Evolutionary conservation across 2,888 invertebrate genomes (phyloP).

Genomic region (Alcis repandata): DNA sequence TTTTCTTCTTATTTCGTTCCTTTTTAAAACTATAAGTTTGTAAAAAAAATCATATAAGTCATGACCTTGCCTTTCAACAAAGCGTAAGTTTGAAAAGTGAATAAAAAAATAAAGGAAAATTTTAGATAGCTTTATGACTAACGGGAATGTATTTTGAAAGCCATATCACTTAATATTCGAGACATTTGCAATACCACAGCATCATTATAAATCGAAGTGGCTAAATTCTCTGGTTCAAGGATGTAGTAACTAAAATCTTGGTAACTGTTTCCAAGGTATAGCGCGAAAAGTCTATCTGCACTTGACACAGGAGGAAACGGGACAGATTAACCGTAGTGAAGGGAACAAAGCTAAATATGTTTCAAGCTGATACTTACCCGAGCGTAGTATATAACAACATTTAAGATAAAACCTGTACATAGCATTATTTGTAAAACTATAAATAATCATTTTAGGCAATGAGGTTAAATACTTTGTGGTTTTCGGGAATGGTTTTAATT

Average conservation of each 20-base stretch:
- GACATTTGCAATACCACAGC: not conserved
- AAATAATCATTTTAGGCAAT: no score
- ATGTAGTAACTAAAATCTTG: not conserved
- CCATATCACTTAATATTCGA: not conserved
- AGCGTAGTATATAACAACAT: constrained; percentile 55
- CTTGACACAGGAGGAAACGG: constrained; percentile 86
- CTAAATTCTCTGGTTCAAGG: not conserved
- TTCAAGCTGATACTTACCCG: constrained; percentile 83
- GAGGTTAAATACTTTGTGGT: not conserved
- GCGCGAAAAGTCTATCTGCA: constrained; percentile 85
- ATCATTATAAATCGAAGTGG: not conserved
- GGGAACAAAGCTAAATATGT: constrained; percentile 87
- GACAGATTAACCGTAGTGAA: constrained; percentile 87
- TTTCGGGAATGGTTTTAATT: no score
- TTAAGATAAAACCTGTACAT: constrained; percentile 18
- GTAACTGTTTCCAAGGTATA: constrained; percentile 25
- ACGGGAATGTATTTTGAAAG: no score
- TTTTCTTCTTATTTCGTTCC: no score
- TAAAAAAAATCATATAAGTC: no score
- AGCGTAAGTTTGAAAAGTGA: no score
- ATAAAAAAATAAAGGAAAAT: no score
- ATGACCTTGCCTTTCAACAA: no score
- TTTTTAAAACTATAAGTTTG: no score
- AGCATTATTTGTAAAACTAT: not conserved
- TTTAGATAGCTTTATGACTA: no score